Conservation (phyloP, 2,113 vertebrate genomes). For the Indri indri region DNA sequence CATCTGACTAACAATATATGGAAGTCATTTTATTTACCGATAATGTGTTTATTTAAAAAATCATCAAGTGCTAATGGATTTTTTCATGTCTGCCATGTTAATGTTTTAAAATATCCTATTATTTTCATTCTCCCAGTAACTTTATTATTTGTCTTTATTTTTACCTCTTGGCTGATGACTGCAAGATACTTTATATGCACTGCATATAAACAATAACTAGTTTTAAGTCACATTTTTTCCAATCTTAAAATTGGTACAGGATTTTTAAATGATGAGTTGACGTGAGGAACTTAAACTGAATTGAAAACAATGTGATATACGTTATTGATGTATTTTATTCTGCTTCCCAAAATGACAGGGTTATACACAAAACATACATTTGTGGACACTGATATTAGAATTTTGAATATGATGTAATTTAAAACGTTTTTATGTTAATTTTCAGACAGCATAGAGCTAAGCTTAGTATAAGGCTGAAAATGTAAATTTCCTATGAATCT, state of each 20-base stretch:
- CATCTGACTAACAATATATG: slow-evolving; percentile 93
- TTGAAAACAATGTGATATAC: background rate
- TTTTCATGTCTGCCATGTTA: slow-evolving; percentile 77
- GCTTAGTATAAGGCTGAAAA: slow-evolving; percentile 6
- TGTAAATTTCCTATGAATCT: slow-evolving; percentile 12
- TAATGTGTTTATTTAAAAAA: slow-evolving; percentile 90
- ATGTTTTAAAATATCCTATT: slow-evolving; percentile 76
- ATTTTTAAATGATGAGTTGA: slow-evolving; percentile 33
- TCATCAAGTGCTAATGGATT: slow-evolving; percentile 87
- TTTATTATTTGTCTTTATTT: slow-evolving; percentile 77
- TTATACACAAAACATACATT: background rate
- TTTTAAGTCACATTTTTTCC: slow-evolving; percentile 16
- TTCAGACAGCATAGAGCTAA: slow-evolving; percentile 21
- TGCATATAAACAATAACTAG: background rate
- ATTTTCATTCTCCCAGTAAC: slow-evolving; percentile 68
- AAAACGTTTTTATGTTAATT: slow-evolving; percentile 13
- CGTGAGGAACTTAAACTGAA: background rate
- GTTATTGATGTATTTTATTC: background rate
- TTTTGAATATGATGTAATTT: slow-evolving; percentile 16
- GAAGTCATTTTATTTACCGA: slow-evolving; percentile 90
- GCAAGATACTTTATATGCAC: background rate
- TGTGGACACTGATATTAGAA: background rate
- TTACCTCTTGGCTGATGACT: background rate
- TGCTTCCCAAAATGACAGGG: background rate
- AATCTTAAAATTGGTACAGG: background rate